Percentiles rank a stretch among this genome's conserved stretches.
phyloP scores from a whole-genome alignment of 2,888 invertebrate genomes.

The Trichogramma dendrolimi region DNA sequence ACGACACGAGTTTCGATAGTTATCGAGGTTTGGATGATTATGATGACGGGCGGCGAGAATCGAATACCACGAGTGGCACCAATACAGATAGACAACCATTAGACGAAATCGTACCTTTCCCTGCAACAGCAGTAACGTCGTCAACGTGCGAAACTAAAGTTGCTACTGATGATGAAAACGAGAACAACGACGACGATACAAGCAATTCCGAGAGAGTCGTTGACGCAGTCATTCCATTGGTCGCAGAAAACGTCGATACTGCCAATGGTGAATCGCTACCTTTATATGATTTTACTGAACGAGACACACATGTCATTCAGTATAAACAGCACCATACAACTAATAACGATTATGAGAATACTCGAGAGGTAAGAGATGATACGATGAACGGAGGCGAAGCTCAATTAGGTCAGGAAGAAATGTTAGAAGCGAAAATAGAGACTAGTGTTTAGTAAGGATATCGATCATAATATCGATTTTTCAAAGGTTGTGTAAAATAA shows the following conservation, averaged over 20 bases:
- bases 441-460: slow-evolving; percentile 43
- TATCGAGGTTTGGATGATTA: slow-evolving; percentile 26
- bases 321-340: slow-evolving; percentile 10
- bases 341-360: slow-evolving; percentile 10
- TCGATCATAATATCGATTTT: no score
- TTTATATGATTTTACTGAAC: slow-evolving; percentile 20
- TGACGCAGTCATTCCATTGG: slow-evolving; percentile 16
- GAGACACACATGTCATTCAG: slow-evolving; percentile 10
- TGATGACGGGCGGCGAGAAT: neutral
- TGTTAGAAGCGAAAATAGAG: slow-evolving; percentile 44
- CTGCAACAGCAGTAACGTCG: neutral
- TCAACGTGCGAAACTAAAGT: slow-evolving; percentile 11
- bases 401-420: slow-evolving; percentile 17
- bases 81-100: neutral
- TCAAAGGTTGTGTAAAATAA: no score
- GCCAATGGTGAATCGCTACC: slow-evolving; percentile 11
- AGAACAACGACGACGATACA: slow-evolving; percentile 8
- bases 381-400: slow-evolving; percentile 27
- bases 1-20: slow-evolving; percentile 41
- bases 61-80: neutral
- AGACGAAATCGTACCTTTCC: slow-evolving; percentile 7
- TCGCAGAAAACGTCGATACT: slow-evolving; percentile 3
- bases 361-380: slow-evolving; percentile 9
- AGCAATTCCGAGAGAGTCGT: slow-evolving; percentile 1
- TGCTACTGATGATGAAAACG: slow-evolving; percentile 18